Conservation (phyloP, 2,888 invertebrate species). For the Sacculina carcini region DNA sequence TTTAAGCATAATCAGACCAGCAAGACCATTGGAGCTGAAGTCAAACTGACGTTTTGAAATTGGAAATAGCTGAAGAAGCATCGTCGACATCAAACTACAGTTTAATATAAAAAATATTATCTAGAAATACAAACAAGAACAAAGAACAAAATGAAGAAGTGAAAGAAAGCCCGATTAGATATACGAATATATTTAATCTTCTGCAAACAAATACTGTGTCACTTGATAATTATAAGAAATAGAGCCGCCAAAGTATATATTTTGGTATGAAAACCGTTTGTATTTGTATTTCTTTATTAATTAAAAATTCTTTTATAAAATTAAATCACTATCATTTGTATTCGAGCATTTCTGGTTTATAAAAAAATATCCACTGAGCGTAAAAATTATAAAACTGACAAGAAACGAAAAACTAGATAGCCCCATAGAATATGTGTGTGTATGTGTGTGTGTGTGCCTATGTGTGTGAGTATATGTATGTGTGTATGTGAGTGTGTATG, state of each 20-base stretch:
- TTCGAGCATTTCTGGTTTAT: background rate
- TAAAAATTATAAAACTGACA: background rate
- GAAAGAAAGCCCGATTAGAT: background rate
- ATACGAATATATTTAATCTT: background rate
- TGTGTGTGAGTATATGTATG: no score
- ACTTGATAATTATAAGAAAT: background rate
- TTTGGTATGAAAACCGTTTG: background rate
- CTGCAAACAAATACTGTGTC: background rate
- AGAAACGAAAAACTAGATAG: background rate
- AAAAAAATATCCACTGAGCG: background rate
- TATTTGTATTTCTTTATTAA: background rate
- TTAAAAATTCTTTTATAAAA: background rate
- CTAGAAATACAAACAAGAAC: no score
- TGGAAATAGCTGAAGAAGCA: no score
- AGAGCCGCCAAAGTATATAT: background rate
- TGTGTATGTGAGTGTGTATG: no score
- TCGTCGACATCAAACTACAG: no score
- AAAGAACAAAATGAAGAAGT: no score
- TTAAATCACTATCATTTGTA: background rate
- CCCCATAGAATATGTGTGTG: no score
- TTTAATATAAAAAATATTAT: no score
- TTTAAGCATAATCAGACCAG: no score
- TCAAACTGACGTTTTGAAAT: no score
- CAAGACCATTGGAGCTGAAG: no score
- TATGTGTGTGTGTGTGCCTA: no score